These are phyloP conservation scores for Pteruthius melanotis DNA, from an alignment of 2,113 vertebrate species.

Conservation along the genomic window DNA sequence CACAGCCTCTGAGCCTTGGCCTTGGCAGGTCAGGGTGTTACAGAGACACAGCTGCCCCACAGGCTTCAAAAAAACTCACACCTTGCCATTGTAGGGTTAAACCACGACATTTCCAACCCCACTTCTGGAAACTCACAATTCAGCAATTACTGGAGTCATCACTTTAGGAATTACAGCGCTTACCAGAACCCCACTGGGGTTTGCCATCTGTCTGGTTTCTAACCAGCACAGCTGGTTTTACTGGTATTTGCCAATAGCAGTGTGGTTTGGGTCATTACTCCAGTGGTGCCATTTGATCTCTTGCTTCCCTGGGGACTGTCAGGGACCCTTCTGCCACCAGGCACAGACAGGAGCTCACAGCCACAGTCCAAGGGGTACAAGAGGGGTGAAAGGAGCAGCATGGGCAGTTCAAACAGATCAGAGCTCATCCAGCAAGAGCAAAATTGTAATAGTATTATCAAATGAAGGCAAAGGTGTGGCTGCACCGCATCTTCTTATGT, in stretches of 20 bases:
- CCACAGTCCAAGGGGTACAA: not conserved
- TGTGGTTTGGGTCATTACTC: slow-evolving; percentile 5
- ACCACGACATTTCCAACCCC: not conserved
- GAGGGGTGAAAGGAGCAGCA: not conserved
- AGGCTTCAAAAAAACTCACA: not conserved
- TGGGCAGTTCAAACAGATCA: not conserved
- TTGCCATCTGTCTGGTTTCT: slow-evolving; percentile 52
- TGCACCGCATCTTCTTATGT: not conserved
- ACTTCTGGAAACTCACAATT: slow-evolving; percentile 30
- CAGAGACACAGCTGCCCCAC: not conserved
- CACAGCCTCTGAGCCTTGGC: not conserved
- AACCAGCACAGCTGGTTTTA: slow-evolving; percentile 52
- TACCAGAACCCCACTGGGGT: not conserved
- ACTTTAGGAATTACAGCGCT: slow-evolving; percentile 14
- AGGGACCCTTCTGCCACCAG: not conserved
- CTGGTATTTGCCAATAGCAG: slow-evolving; percentile 57
- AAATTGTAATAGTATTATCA: not conserved
- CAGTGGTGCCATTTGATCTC: not conserved
- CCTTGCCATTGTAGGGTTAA: not conserved
- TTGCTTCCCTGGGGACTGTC: not conserved
- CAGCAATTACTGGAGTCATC: slow-evolving; percentile 44
- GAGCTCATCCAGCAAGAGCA: not conserved
- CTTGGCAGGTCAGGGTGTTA: not conserved
- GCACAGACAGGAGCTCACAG: fast-evolving
- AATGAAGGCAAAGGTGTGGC: slow-evolving; percentile 29